phyloP scores from a whole-genome alignment of 1,140 invertebrate genomes.

The Chymomyza costata region DNA sequence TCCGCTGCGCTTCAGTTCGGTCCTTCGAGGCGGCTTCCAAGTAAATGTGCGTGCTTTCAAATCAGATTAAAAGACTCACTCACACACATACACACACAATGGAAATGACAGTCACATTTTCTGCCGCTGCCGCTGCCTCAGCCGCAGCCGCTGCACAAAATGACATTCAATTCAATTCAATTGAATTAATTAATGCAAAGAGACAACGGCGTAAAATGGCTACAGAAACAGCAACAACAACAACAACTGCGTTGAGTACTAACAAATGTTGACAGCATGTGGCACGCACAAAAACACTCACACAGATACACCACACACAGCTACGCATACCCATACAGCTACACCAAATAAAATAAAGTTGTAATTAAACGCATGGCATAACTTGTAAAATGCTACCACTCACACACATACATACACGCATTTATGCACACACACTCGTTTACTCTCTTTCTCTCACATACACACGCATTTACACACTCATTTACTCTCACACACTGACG shows the following conservation, averaged over 20 bases:
- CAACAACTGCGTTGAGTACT: constrained; percentile 8
- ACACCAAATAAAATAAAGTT: constrained; percentile 72
- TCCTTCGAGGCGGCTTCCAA: no score
- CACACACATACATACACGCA: constrained; percentile 6
- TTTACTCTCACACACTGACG: constrained; percentile 1
- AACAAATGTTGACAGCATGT: constrained; percentile 49
- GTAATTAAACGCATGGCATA: constrained; percentile 64
- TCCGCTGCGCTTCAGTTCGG: no score
- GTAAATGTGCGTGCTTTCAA: constrained; percentile 51
- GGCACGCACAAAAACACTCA: constrained; percentile 49
- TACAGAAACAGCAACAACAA: background rate
- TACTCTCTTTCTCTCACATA: constrained; percentile 3
- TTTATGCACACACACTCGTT: constrained; percentile 10
- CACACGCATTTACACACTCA: constrained; percentile 1
- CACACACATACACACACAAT: constrained; percentile 6
- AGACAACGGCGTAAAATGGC: constrained; percentile 25
- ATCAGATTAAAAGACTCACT: constrained; percentile 56
- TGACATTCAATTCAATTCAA: no score
- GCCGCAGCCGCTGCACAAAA: no score
- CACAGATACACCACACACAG: no score
- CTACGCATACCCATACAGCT: no score
- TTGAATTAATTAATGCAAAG: constrained; percentile 68
- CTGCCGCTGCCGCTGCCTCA: no score
- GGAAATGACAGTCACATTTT: constrained; percentile 51
- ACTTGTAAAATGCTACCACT: constrained; percentile 21